These are phyloP conservation scores for Esox masquinongy DNA, from an alignment of 2,797 vertebrate genomes.

Conservation along the genomic window DNA sequence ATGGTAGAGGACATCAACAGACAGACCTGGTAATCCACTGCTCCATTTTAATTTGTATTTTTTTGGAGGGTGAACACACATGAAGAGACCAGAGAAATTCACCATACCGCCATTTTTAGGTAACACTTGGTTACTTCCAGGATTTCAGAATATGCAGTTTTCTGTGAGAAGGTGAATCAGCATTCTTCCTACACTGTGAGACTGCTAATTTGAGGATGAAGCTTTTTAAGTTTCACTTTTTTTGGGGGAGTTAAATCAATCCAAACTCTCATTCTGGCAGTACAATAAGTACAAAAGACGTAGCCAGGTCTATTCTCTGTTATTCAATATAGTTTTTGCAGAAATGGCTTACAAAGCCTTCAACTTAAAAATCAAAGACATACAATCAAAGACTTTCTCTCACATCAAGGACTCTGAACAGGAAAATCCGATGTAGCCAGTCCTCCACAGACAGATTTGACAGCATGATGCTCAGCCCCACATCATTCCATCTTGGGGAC, in stretches of 20 bases:
- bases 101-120: not conserved
- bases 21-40: not conserved
- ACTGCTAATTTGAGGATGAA: not conserved
- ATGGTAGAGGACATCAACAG: not conserved
- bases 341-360: not conserved
- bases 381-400: constrained; percentile 6
- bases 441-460: constrained; percentile 20
- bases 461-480: constrained; percentile 13
- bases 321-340: not conserved
- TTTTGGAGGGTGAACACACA: not conserved
- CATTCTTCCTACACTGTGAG: not conserved
- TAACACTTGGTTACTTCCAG: not conserved
- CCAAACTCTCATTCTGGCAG: not conserved
- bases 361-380: constrained; percentile 2
- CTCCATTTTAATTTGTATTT: not conserved
- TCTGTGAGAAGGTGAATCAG: not conserved
- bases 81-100: not conserved
- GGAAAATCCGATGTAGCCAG: constrained; percentile 16
- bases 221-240: not conserved
- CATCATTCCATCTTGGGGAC: constrained; percentile 6
- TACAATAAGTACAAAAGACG: not conserved
- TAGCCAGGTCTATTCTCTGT: not conserved
- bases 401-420: not conserved
- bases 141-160: not conserved
- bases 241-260: not conserved